These are phyloP conservation scores for Chrysolophus pictus DNA, from an alignment of 2,797 vertebrate genomes.

Conservation along the genomic window DNA sequence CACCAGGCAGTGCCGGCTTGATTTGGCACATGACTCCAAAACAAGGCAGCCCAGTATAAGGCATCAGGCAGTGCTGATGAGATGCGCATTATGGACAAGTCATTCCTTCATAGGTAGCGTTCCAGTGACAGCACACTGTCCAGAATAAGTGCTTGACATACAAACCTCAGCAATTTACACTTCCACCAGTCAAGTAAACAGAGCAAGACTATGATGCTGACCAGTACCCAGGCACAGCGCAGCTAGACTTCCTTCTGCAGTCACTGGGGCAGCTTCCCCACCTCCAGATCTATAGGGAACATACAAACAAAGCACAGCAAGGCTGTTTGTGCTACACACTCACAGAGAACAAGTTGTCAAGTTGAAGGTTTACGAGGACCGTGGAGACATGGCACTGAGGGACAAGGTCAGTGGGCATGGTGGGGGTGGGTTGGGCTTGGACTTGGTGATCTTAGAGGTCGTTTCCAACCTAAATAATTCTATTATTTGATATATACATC, in stretches of 20 bases:
- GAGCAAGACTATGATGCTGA: neutral
- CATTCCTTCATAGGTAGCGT: neutral
- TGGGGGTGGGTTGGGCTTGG: too few species aligned
- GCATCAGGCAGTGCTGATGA: neutral
- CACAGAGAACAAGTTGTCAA: neutral
- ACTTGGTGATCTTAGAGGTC: too few species aligned
- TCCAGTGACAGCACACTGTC: neutral
- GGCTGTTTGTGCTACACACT: neutral
- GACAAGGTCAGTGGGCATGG: too few species aligned
- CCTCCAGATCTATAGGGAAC: neutral
- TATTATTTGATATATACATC: too few species aligned
- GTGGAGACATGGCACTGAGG: too few species aligned
- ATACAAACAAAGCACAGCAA: neutral
- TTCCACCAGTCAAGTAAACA: neutral
- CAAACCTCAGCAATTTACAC: neutral
- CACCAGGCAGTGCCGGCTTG: fast-evolving
- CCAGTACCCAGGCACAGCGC: neutral
- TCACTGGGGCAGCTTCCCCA: neutral
- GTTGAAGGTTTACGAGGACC: too few species aligned
- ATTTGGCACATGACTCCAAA: neutral
- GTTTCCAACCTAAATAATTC: too few species aligned
- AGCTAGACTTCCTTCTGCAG: neutral
- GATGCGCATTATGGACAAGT: fast-evolving
- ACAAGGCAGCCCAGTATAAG: too few species aligned
- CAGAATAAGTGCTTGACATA: neutral